Conservation (phyloP, 2,888 invertebrate genomes). For the Drosophila setosimentum region DNA sequence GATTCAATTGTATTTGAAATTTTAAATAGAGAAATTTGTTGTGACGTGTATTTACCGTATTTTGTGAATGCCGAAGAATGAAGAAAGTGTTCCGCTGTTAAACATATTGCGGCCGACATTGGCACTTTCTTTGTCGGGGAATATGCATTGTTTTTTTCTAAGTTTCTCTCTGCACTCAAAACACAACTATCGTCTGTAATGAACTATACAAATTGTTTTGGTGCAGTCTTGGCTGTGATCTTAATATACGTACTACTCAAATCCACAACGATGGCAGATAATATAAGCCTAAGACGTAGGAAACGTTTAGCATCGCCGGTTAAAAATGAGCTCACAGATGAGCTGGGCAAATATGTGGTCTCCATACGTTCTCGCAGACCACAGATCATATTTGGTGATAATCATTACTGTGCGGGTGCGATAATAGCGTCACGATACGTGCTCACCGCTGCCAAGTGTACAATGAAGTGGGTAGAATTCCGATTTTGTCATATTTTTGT, state of each 20-base stretch:
- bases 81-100: not conserved
- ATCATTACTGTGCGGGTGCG: conserved; percentile 56
- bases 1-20: conserved; percentile 2
- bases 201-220: conserved; percentile 38
- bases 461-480: conserved; percentile 39
- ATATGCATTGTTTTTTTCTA: not conserved
- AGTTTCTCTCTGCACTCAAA: not conserved
- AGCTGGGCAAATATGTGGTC: conserved; percentile 44
- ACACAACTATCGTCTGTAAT: conserved; percentile 17
- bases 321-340: not conserved
- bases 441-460: conserved; percentile 53
- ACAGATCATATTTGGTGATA: conserved; percentile 52
- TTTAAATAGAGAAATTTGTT: not conserved
- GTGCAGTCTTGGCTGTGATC: not conserved
- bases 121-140: not conserved
- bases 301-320: conserved; percentile 28
- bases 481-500: not conserved
- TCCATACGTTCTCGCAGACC: conserved; percentile 50
- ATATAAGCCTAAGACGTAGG: not conserved
- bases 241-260: conserved; percentile 5
- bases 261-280: conserved; percentile 6
- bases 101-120: not conserved
- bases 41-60: not conserved
- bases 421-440: conserved; percentile 45
- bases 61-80: conserved; percentile 9